phyloP scores from a whole-genome alignment of 2,113 vertebrate species.

The Cettia cetti region DNA sequence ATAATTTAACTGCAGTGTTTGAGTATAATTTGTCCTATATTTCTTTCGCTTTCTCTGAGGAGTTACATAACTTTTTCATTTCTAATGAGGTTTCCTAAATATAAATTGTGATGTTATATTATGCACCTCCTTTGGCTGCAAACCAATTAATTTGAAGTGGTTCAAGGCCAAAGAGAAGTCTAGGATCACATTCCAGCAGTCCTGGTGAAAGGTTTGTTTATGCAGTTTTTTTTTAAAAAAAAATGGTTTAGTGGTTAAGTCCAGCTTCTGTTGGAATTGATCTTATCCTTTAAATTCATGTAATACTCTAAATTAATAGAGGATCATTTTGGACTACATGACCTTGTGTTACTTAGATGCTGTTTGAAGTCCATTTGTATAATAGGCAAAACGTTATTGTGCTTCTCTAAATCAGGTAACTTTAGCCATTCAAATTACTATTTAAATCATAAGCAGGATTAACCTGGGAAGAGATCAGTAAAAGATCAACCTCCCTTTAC shows the following conservation, averaged over 20 bases:
- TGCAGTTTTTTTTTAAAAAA: neutral
- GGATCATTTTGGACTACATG: neutral
- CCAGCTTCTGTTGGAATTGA: neutral
- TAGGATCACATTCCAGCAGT: neutral
- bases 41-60: conserved; percentile 57
- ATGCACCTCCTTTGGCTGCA: conserved; percentile 38
- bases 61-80: conserved; percentile 57
- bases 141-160: conserved; percentile 55
- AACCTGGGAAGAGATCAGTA: neutral
- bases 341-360: neutral
- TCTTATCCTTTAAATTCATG: neutral
- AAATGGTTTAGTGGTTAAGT: neutral
- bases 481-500: conserved; percentile 13
- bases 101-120: conserved; percentile 51
- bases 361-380: neutral
- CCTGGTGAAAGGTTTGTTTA: neutral
- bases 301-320: conserved; percentile 2
- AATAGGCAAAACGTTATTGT: neutral
- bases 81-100: conserved; percentile 69
- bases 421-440: conserved; percentile 3
- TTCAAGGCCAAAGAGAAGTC: conserved; percentile 63
- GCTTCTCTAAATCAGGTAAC: neutral
- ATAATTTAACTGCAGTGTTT: conserved; percentile 46
- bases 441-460: conserved; percentile 18
- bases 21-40: conserved; percentile 54